Evolutionary conservation across 2,113 vertebrate genomes (phyloP), one percentile per base, ranked within the genome.

Genomic region (Oncorhynchus kisutch): DNA sequence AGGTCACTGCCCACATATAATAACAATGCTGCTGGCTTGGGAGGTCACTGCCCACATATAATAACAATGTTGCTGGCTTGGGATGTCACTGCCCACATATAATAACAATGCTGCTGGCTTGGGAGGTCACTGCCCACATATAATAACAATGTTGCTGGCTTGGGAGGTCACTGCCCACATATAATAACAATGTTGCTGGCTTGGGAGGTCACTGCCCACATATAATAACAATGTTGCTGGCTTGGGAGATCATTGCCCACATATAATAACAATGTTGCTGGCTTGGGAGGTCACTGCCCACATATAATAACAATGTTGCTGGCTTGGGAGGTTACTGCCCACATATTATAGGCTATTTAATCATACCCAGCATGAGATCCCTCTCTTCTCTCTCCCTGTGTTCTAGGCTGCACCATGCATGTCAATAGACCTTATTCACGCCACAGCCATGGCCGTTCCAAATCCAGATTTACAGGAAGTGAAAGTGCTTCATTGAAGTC

Each of bases 1-100:
- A 91, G 91, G 89, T 92, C 90, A 91, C 76, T 90, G 88, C 80
- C 86, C 87, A 89, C 83, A 86, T 86, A 87, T 90, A 90, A 92
- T 90, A 87, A 39, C 34, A 8, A 39, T 39, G 73, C 76, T 74
- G 80, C 74, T 86, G 85, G 81, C 82, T 86, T 80, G 87, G 85
- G 87, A 91, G 91, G 89, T 92, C 90, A 91, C 76, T 90, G 87
- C 86, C 87, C 31, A 6, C 1, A 6, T 5, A 34, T 34, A 7
- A 34, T 7, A 34, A 34, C 31, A 34, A 34, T 34, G 6, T 6
- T 7, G 34, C 6, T 34, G 34, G 1, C 34, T 34, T 6, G 34
- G 6, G 34, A 34, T 6, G 6, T 34, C 34, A 7, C 34, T 34
- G 34, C 34, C 34, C 6, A 34, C 5, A 34, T 6, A 34, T 34